These are phyloP conservation scores for Seriola quinqueradiata DNA, from an alignment of 2,113 vertebrate species.

Conservation along the genomic window DNA sequence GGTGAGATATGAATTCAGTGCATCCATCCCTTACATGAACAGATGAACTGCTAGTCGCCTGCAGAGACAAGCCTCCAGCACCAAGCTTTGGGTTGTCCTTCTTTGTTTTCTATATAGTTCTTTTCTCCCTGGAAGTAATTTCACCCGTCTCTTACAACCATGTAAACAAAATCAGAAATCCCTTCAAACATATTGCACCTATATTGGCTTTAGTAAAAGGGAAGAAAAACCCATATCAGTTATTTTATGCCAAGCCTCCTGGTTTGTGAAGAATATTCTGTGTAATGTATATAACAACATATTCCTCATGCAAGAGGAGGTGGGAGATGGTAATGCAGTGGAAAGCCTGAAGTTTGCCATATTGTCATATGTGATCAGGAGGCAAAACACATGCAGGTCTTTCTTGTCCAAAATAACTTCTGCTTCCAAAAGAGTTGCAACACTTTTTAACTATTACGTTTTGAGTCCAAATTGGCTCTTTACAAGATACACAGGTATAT, in stretches of 20 bases:
- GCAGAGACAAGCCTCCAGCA: conserved; percentile 10
- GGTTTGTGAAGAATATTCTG: neutral
- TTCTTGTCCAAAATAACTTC: neutral
- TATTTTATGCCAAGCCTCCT: neutral
- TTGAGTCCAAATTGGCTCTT: neutral
- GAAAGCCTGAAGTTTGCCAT: conserved; percentile 1
- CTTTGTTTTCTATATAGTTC: neutral
- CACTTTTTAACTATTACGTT: neutral
- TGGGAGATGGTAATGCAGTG: neutral
- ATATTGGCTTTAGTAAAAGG: neutral
- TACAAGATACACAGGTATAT: too few relatives aligned
- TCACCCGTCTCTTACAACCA: neutral
- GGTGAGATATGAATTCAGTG: conserved; percentile 63
- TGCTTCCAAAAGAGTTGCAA: neutral
- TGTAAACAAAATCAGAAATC: conserved; percentile 12
- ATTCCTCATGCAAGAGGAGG: neutral
- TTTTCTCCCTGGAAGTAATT: conserved; percentile 2
- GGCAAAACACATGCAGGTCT: neutral
- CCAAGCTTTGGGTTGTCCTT: conserved; percentile 3
- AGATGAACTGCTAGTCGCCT: conserved; percentile 51
- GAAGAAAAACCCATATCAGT: neutral
- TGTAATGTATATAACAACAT: conserved; percentile 16
- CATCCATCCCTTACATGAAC: conserved; percentile 50
- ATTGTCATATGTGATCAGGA: neutral
- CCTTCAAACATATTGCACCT: neutral